Percentiles rank a stretch among this genome's conserved stretches.
Conservation (phyloP, 2,797 vertebrate species). For the Astyanax mexicanus region DNA sequence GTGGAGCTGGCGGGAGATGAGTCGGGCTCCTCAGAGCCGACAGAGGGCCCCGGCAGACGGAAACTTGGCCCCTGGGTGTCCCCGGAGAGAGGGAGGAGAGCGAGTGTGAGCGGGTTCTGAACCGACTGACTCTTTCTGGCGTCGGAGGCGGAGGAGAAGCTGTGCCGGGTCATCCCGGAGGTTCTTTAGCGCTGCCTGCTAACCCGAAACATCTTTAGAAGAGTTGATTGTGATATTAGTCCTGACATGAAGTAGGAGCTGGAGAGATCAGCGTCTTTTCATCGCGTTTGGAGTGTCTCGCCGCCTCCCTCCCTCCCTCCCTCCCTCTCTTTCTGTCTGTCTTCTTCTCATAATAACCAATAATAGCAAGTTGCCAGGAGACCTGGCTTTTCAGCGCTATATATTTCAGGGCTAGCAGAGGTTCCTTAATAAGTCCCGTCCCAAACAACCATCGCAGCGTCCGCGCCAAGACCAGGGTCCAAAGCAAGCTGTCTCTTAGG, state of each 20-base stretch:
- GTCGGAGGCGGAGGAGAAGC: conserved; percentile 65
- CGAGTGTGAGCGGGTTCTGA: conserved; percentile 52
- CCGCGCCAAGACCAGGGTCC: conserved; percentile 54
- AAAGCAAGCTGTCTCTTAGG: conserved; percentile 66
- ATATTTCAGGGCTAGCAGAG: conserved; percentile 28
- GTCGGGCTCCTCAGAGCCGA: conserved; percentile 59
- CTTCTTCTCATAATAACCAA: conserved; percentile 28
- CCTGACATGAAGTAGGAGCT: conserved; percentile 59
- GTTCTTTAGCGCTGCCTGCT: conserved; percentile 57
- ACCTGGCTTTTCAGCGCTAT: conserved; percentile 31
- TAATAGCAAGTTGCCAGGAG: conserved; percentile 29
- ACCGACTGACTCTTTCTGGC: conserved; percentile 67
- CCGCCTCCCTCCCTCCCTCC: no score
- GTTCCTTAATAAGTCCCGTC: conserved; percentile 44
- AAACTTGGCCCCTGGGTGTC: conserved; percentile 69
- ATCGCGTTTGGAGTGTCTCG: conserved; percentile 45
- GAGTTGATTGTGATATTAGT: conserved; percentile 55
- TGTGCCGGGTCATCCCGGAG: conserved; percentile 65
- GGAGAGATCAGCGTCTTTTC: conserved; percentile 20
- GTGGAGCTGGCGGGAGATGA: conserved; percentile 62
- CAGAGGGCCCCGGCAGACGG: conserved; percentile 67
- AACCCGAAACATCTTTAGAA: conserved; percentile 23
- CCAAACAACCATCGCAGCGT: conserved; percentile 32
- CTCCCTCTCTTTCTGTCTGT: no score
- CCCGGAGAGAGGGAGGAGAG: conserved; percentile 66